These are phyloP conservation scores for Recurvirostra avosetta DNA, from an alignment of 2,113 vertebrate genomes.

Conservation along the genomic window DNA sequence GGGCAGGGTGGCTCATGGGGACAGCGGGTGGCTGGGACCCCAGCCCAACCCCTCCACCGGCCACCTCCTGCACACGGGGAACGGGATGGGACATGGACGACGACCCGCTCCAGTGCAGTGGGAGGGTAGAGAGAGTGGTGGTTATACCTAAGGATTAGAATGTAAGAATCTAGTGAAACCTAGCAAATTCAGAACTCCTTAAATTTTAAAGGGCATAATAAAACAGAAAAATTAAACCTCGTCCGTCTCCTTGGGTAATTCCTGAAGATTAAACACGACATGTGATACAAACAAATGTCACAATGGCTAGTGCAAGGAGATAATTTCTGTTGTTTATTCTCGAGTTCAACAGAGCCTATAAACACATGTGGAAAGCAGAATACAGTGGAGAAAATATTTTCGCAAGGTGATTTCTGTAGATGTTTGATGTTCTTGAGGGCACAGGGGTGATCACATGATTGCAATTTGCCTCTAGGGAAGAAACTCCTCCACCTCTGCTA, in stretches of 20 bases:
- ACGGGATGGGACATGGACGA: fast-evolving
- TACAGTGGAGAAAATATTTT: neutral
- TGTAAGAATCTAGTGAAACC: neutral
- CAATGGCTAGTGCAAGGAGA: neutral
- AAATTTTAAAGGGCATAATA: neutral
- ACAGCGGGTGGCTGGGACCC: fast-evolving
- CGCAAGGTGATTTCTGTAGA: neutral
- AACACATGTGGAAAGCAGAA: neutral
- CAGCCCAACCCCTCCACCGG: fast-evolving
- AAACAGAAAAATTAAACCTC: neutral
- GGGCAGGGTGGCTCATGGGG: neutral
- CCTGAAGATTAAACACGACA: neutral
- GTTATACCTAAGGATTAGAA: neutral
- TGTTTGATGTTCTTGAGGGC: fast-evolving
- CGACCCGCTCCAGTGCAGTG: neutral
- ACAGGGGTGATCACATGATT: neutral
- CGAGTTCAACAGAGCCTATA: neutral
- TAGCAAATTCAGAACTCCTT: neutral
- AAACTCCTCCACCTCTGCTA: neutral
- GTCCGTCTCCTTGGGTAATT: neutral
- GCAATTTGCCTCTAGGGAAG: neutral
- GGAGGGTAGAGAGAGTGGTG: neutral
- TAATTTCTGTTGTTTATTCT: neutral
- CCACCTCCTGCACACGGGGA: no score
- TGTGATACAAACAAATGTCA: neutral